These are phyloP conservation scores for Drepanosiphum platanoidis DNA, from an alignment of 2,888 invertebrate species.

Conservation along the genomic window DNA sequence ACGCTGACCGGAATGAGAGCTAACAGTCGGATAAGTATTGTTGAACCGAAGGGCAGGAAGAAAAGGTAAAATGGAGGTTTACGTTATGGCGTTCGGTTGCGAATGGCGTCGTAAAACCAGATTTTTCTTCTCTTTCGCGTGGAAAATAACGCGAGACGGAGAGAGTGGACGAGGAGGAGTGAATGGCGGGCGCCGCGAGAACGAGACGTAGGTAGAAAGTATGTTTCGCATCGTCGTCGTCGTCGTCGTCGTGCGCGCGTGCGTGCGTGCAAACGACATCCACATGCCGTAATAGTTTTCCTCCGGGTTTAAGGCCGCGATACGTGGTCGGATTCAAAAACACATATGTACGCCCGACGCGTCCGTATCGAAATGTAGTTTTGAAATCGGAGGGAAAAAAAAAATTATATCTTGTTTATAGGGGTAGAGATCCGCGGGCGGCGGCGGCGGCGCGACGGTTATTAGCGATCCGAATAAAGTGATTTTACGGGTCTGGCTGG, in stretches of 20 bases:
- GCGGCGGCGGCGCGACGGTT: neutral
- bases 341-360: neutral
- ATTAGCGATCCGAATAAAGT: neutral
- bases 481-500: too few relatives aligned
- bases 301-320: constrained; percentile 19
- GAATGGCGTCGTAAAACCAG: constrained; percentile 33
- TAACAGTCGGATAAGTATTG: constrained; percentile 16
- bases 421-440: neutral
- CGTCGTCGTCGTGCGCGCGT: too few relatives aligned
- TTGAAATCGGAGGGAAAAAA: neutral
- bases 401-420: constrained; percentile 9
- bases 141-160: constrained; percentile 15
- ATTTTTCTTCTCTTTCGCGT: constrained; percentile 53
- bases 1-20: neutral
- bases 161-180: neutral
- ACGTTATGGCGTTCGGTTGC: constrained; percentile 6
- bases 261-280: constrained; percentile 21
- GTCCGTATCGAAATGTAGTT: constrained; percentile 18
- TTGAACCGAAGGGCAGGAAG: neutral
- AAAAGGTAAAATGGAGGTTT: constrained; percentile 18
- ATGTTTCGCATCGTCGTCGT: constrained; percentile 53
- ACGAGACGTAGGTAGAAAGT: constrained; percentile 40
- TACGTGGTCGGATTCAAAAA: constrained; percentile 49
- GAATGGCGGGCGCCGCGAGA: neutral
- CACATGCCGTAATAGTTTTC: constrained; percentile 47